phyloP scores from a whole-genome alignment of 2,113 vertebrate species.

The Serilophus lunatus region DNA sequence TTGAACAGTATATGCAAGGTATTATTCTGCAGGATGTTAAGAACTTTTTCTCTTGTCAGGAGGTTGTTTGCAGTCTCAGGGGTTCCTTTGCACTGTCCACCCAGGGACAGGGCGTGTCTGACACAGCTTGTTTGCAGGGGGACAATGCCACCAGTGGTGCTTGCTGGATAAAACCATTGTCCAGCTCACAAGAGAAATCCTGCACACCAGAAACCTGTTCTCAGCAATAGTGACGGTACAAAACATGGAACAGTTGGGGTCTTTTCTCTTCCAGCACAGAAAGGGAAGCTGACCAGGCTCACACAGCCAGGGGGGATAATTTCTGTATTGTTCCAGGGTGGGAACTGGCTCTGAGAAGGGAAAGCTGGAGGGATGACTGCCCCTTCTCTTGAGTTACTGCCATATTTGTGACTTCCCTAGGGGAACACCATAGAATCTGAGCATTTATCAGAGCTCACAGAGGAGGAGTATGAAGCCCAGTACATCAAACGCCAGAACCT shows the following conservation, averaged over 20 bases:
- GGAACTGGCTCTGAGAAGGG: not conserved
- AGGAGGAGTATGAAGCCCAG: slow-evolving; percentile 97
- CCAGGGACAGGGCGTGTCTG: not conserved
- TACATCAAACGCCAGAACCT: slow-evolving; percentile 92
- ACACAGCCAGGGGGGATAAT: not conserved
- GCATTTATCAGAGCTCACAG: slow-evolving; percentile 94
- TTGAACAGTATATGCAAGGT: not conserved
- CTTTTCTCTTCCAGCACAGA: not conserved
- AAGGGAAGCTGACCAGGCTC: not conserved
- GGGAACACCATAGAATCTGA: slow-evolving; percentile 93
- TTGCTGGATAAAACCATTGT: not conserved
- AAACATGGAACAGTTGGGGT: not conserved
- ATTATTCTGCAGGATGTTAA: not conserved
- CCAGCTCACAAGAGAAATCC: not conserved
- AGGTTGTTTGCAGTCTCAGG: not conserved
- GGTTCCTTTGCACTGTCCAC: not conserved
- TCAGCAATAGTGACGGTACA: not conserved
- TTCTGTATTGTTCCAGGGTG: not conserved
- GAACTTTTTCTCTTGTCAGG: not conserved
- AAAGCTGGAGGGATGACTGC: not conserved
- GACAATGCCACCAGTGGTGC: not conserved
- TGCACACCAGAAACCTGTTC: not conserved
- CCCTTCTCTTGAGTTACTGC: not conserved
- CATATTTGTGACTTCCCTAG: slow-evolving; percentile 62
- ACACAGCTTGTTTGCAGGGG: not conserved